Evolutionary conservation across 2,113 vertebrate species (phyloP), one percentile per base, ranked within the genome.

Genomic region (Puntigrus tetrazona): DNA sequence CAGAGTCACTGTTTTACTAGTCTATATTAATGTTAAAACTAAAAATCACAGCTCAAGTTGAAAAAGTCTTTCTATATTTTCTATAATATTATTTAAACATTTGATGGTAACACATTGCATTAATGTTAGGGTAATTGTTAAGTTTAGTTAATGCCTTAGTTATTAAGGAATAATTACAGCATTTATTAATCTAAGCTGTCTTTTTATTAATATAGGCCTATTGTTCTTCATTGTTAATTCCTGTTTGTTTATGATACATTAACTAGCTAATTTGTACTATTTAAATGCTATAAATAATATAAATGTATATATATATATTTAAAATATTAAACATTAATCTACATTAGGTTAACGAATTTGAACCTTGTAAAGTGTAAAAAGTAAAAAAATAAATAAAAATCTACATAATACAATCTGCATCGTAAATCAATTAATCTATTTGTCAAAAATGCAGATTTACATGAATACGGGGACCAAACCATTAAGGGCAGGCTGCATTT

Each of bases 401-500:
- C 3, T 61, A 9, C 20, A n/a, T 13, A 34, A 38, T 69, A 5
- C 10, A 38, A 38, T n/a, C 20, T n/a, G 69, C 50, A 59, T 29
- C 45, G 50, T 43, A 43, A 18, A 38, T 69, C 34, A 61, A 73
- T 82, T 20, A 59, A 29, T 61, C 14, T 7, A 73, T 43, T 88
- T 11, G 14, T 29, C 25, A 74, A 20, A 16, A 55, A 41, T 45
- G 67, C 9, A 22, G 63, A 83, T 86, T 70, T 74, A 41, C 70
- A 20, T 84, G 69, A 14, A 41, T 52, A 67, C 22, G 7, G 70
- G 74, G 41, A 50, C 61, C 7, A 63, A 70, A 84, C 82, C 85
- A 87, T 83, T 79, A 86, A 83, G 50, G 80, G 70, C 74, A 82
- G 74, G 77, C 70, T 85, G 22, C 81, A 50, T 65, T 82, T 87